phyloP scores from a whole-genome alignment of 2,888 invertebrate genomes.

The Zelleria hepariella region DNA sequence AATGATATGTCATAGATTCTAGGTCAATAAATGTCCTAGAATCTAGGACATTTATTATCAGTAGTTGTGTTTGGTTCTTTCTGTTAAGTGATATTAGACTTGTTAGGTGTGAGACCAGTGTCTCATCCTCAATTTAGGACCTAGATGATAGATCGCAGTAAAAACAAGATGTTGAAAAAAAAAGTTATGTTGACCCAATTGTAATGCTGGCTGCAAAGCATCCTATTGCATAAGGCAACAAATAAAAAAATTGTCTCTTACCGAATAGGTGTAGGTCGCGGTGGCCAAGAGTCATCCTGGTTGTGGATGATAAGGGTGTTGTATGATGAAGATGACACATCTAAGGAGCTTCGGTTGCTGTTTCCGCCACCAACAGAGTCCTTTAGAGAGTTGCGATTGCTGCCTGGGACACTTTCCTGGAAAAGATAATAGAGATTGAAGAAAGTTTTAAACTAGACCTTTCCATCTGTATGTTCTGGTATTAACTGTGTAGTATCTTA shows the following conservation, averaged over 20 bases:
- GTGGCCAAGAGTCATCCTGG: conserved; percentile 80
- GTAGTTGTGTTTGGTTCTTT: no score
- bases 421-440: background rate
- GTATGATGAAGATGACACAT: conserved; percentile 84
- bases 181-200: no score
- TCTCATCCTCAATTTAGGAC: no score
- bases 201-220: no score
- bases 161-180: no score
- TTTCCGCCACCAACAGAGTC: conserved; percentile 70
- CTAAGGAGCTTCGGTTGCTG: conserved; percentile 76
- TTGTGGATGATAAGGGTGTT: conserved; percentile 89
- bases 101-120: no score
- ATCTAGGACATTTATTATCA: no score
- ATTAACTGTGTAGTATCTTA: no score
- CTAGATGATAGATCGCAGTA: no score
- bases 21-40: no score
- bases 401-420: conserved; percentile 56
- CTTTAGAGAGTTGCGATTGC: conserved; percentile 76
- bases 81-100: no score
- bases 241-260: conserved; percentile 24
- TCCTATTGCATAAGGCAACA: background rate
- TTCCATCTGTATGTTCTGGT: background rate
- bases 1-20: no score
- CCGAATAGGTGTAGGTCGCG: conserved; percentile 61
- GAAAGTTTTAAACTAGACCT: background rate